A percentile compares a stretch with the other conserved stretches of the same genome.
Evolutionary conservation across 1,140 invertebrate species (phyloP).

Genomic region (Lucilia sericata): DNA sequence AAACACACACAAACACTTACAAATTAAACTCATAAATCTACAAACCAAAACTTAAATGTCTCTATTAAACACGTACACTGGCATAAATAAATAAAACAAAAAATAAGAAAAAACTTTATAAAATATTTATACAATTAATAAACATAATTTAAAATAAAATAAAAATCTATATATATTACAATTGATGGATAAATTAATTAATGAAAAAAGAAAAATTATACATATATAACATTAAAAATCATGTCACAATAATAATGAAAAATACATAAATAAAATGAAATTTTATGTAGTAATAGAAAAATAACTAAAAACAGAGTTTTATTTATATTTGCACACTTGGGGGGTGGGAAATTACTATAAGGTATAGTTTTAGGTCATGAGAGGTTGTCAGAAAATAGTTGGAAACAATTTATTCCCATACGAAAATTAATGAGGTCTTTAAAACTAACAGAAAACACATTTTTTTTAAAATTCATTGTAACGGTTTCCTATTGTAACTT

Average conservation of each 20-base stretch:
- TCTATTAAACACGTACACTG: slow-evolving; percentile 29
- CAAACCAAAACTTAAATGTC: slow-evolving; percentile 9
- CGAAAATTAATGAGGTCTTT: too few relatives aligned
- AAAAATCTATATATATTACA: slow-evolving; percentile 33
- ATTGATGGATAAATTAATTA: slow-evolving; percentile 39
- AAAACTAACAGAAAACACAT: too few relatives aligned
- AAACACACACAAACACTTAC: background rate
- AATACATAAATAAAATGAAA: slow-evolving; percentile 40
- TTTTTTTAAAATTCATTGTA: too few relatives aligned
- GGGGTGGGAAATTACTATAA: too few relatives aligned
- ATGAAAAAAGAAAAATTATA: slow-evolving; percentile 28
- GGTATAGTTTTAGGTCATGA: too few relatives aligned
- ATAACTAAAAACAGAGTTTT: background rate
- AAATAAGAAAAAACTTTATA: background rate
- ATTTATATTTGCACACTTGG: background rate
- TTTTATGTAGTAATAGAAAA: slow-evolving; percentile 42
- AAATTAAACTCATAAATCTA: slow-evolving; percentile 19
- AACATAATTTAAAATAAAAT: background rate
- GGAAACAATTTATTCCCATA: too few relatives aligned
- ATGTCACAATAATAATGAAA: background rate
- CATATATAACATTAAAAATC: background rate
- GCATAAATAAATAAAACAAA: background rate
- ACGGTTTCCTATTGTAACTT: too few relatives aligned
- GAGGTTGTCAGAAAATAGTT: too few relatives aligned
- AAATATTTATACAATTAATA: slow-evolving; percentile 16